phyloP scores from a whole-genome alignment of 2,797 vertebrate genomes.

The Peromyscus attwateri region DNA sequence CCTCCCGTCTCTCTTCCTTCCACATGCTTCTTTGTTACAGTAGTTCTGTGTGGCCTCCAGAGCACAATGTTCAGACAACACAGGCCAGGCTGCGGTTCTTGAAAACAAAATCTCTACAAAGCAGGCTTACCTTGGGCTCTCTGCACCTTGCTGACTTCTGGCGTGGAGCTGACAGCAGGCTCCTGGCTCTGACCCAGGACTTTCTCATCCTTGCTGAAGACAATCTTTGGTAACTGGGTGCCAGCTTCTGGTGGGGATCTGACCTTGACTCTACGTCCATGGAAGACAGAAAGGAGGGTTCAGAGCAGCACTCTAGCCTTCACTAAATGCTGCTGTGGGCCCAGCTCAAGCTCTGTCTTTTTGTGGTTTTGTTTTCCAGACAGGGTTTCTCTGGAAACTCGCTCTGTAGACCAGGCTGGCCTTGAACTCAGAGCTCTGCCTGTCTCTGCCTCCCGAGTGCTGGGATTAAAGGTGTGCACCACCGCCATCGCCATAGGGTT shows the following conservation, averaged over 20 bases:
- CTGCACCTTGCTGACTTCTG: background rate
- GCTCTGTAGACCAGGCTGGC: background rate
- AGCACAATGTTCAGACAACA: background rate
- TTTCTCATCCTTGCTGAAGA: constrained; percentile 79
- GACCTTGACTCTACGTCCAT: constrained; percentile 83
- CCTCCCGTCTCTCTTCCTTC: background rate
- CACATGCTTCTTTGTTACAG: background rate
- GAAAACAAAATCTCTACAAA: background rate
- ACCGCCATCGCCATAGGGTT: background rate
- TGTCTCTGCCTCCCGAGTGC: background rate
- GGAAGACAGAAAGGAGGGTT: background rate
- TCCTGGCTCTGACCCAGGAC: constrained; percentile 62
- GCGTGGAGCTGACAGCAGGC: background rate
- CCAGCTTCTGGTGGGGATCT: constrained; percentile 84
- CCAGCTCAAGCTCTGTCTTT: background rate
- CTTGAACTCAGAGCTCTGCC: background rate
- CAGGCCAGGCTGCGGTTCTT: background rate
- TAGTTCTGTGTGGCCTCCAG: background rate
- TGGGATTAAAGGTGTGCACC: background rate
- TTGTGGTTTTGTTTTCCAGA: background rate
- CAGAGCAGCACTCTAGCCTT: background rate
- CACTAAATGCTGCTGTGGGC: accelerated
- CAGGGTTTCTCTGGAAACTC: background rate
- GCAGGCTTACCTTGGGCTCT: constrained; percentile 66
- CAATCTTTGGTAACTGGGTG: constrained; percentile 85